These are phyloP conservation scores for Phalacrocorax brasilianus DNA, from an alignment of 2,113 vertebrate genomes.

Conservation along the genomic window DNA sequence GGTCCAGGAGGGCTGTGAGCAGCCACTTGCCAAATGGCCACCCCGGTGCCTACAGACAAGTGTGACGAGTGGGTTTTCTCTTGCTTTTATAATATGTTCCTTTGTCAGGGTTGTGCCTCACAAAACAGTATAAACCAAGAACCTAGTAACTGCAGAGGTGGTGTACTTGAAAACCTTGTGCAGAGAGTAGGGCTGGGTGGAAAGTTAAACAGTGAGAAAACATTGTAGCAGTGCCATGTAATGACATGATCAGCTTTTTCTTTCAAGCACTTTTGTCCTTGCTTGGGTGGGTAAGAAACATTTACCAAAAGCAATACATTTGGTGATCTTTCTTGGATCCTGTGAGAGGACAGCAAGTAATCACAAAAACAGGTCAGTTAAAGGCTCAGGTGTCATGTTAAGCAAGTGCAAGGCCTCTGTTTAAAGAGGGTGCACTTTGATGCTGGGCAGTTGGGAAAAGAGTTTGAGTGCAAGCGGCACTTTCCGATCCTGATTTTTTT, in stretches of 20 bases:
- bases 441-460: not conserved
- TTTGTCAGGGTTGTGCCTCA: not conserved
- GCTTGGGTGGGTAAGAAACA: not conserved
- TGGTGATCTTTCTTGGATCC: not conserved
- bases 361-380: not conserved
- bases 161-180: not conserved
- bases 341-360: not conserved
- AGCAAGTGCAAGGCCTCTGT: not conserved
- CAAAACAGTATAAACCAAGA: not conserved
- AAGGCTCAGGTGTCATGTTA: not conserved
- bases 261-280: not conserved
- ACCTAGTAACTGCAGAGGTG: not conserved
- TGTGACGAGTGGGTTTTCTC: not conserved
- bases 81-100: not conserved
- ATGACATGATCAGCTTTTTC: not conserved
- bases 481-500: not conserved
- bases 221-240: not conserved
- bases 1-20: not conserved
- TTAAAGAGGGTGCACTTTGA: not conserved
- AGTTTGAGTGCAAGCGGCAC: not conserved
- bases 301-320: not conserved
- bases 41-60: not conserved
- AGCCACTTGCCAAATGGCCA: not conserved
- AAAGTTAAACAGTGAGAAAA: not conserved
- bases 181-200: not conserved